Evolutionary conservation across 1,140 invertebrate genomes (phyloP), one percentile per base, ranked within the genome.

Genomic region (Drosophila chauvacae): DNA sequence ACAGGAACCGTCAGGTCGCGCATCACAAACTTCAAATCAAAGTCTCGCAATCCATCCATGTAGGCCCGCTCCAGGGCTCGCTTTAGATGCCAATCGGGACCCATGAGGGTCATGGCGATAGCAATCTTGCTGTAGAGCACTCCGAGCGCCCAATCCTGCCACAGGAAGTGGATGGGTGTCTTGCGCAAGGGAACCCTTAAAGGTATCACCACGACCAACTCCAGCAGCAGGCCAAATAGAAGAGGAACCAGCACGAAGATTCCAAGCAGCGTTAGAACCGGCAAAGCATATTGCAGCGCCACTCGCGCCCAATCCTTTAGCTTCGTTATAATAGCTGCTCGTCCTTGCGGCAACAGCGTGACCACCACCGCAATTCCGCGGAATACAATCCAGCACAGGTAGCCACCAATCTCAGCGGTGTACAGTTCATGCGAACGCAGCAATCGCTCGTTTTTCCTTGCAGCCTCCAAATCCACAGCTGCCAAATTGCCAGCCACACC

Each of bases 41-140:
- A 97, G 79, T 98, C 97, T 5, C 98, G 93, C 39, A 99, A 95
- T 2, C 99, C 99, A 91, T 99, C 98, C 11, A 96, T 93, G 84
- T 96, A 96, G 13, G 97, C 97, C 79, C 97, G 95, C 92, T 99
- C 98, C 48, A 99, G 96, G 2, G 97, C 97, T 6, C 96, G 93
- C 50, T 98, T 96, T 59, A 99, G 93, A 91, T 96, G 96, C 96
- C 98, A 99, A 91, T 99, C 98, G 0, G 98, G 98, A 0, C 98
- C 98, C 97, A 99, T 99, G 95, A 99, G 97, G 1, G 97, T 98
- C 4, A 99, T 93, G 2, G 98, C 98, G 81, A 97, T 98, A n/a
- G 98, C 96, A 65, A 99, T 99, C 94, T 99, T 99, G 3, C 98
- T 98, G 91, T 99, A 99, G 0, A 99, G 93, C 9, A 99, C 97